Base-by-base conservation (phyloP, 1,140 invertebrate species). In the Brachionus angularis region DNA sequence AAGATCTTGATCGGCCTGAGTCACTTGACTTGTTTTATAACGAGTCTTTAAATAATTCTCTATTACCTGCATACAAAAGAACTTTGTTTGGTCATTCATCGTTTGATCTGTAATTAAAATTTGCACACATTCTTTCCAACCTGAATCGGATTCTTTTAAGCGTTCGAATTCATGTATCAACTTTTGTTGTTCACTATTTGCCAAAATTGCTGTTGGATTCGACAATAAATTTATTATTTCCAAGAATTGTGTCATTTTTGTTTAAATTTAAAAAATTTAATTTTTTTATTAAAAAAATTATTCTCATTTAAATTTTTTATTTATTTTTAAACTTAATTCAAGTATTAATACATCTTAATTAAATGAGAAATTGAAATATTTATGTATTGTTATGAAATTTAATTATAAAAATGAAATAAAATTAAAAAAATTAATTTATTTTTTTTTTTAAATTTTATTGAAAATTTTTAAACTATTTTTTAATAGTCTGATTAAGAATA, bases 21-120 rank as follows among this genome's bases (percentile, higher is more conserved):
- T 61, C 10, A 42, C 53, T 5, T 73, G 44, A 27, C 53, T 72
- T 5, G 16, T 25, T 61, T 76, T 72, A 52, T 76, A 82, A 77
- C 79, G 77, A 23, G 73, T 77, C 74, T 82, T 83, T 12, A 84
- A 73, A 75, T 77, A 83, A 73, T 80, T 50, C 69, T 84, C 83
- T 61, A 84, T 78, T 25, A 85, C 82, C 79, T 84, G 83, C 50
- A 84, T 76, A 72, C 81, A 84, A 74, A 85, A 84, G 74, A 84
- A 85, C 62, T 80, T 78, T 7, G 80, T 79, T 73, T 83, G 78
- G 70, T 82, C 80, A 75, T 84, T 79, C 18, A 79, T 82, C 18
- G 72, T 62, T 72, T 78, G 72, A 49, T 75, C 75, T 64, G 73
- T 73, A 21, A 77, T 76, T 52, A 83, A 74, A 31, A 77, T 76